phyloP scores from a whole-genome alignment of 2,888 invertebrate genomes.

The Dryococelus australis region DNA sequence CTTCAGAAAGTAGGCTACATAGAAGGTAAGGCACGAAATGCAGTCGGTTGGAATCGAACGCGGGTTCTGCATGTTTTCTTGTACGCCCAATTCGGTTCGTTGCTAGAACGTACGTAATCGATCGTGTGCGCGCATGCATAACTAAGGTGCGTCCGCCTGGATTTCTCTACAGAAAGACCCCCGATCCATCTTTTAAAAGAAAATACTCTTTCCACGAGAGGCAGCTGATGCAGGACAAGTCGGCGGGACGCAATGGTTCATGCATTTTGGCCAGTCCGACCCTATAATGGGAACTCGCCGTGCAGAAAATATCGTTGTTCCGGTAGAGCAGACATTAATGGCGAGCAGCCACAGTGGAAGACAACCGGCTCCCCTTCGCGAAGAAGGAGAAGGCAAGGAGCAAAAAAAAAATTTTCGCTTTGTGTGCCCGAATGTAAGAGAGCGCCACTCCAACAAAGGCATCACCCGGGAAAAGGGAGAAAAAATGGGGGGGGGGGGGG shows the following conservation, averaged over 20 bases:
- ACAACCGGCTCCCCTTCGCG: neutral
- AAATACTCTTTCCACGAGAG: neutral
- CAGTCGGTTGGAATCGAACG: too few species aligned
- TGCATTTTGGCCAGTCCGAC: neutral
- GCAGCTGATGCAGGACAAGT: neutral
- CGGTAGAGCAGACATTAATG: conserved; percentile 16
- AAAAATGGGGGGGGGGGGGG: too few species aligned
- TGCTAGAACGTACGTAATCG: too few species aligned
- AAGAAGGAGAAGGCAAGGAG: neutral
- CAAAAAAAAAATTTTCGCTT: neutral
- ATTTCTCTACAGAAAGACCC: too few species aligned
- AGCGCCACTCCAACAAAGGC: conserved; percentile 10
- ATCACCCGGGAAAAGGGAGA: too few species aligned
- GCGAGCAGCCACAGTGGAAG: conserved; percentile 7
- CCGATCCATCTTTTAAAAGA: neutral
- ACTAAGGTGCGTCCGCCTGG: too few species aligned
- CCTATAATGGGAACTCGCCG: neutral
- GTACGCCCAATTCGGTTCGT: too few species aligned
- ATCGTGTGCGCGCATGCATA: too few species aligned
- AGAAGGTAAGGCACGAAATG: too few species aligned
- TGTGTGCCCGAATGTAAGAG: conserved; percentile 8
- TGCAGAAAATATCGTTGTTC: conserved; percentile 16
- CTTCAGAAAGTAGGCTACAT: too few species aligned
- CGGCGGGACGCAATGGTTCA: neutral
- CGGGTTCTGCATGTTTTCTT: too few species aligned